phyloP scores from a whole-genome alignment of 2,888 invertebrate species.

The Allygus modestus region DNA sequence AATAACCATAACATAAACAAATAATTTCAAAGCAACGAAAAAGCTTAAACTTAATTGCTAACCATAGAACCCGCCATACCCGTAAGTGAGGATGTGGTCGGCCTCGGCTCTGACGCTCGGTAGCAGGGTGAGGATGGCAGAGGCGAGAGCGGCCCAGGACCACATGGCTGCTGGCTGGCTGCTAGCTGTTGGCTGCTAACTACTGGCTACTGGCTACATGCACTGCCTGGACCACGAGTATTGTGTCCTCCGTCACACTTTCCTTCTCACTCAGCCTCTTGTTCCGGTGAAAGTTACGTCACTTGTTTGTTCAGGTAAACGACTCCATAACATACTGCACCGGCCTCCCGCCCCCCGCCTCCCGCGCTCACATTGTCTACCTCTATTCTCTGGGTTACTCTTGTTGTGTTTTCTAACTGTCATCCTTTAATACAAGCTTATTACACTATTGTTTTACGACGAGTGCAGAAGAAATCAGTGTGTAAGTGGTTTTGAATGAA shows the following conservation, averaged over 20 bases:
- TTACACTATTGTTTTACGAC: slow-evolving; percentile 29
- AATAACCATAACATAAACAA: no score
- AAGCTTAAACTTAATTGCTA: no score
- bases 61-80: not conserved
- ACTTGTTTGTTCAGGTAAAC: slow-evolving; percentile 47
- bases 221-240: not conserved
- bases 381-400: no score
- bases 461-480: not conserved
- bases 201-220: not conserved
- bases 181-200: not conserved
- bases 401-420: slow-evolving; percentile 44
- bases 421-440: not conserved
- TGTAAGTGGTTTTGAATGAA: not conserved
- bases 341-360: not conserved
- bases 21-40: no score
- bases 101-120: not conserved
- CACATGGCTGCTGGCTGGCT: not conserved
- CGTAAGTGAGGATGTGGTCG: not conserved
- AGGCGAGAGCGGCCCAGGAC: not conserved
- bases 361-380: not conserved
- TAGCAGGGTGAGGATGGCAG: not conserved
- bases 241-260: slow-evolving; percentile 43
- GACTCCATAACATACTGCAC: slow-evolving; percentile 29
- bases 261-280: slow-evolving; percentile 8
- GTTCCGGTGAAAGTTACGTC: slow-evolving; percentile 53